phyloP scores from a whole-genome alignment of 2,888 invertebrate species.

The Thalpophila matura region DNA sequence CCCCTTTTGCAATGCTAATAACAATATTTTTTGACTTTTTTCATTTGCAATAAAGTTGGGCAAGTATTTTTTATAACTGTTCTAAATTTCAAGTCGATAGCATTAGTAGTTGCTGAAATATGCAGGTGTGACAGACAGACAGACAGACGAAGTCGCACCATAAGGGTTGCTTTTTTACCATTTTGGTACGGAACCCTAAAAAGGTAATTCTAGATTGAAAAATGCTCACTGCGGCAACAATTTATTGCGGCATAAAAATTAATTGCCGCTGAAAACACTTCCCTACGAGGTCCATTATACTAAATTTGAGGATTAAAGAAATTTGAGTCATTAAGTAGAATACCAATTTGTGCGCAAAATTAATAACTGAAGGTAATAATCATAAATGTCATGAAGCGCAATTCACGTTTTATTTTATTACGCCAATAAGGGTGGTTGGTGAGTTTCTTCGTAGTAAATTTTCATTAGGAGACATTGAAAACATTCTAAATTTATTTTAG shows the following conservation, averaged over 20 bases:
- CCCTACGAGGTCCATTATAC: conserved; percentile 45
- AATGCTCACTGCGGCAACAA: conserved; percentile 30
- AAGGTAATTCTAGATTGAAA: conserved; percentile 31
- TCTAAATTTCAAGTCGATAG: too few species aligned
- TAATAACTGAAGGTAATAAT: conserved; percentile 58
- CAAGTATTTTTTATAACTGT: too few species aligned
- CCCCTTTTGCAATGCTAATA: too few species aligned
- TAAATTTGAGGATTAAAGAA: conserved; percentile 58
- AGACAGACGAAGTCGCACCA: too few species aligned
- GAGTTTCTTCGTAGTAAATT: conserved; percentile 3
- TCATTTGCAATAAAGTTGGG: too few species aligned
- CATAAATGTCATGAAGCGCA: conserved; percentile 56
- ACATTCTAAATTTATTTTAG: too few species aligned
- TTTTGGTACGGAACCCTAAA: too few species aligned
- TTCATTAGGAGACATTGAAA: too few species aligned
- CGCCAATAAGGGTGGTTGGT: background rate
- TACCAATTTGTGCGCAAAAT: conserved; percentile 47
- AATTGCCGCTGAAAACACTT: conserved; percentile 51
- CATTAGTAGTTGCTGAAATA: too few species aligned
- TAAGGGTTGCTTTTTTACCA: too few species aligned
- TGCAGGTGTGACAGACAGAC: too few species aligned
- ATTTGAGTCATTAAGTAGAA: conserved; percentile 43
- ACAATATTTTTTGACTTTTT: too few species aligned
- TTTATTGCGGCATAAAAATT: conserved; percentile 58
- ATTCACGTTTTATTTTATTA: conserved; percentile 56